Evolutionary conservation across 2,113 vertebrate species (phyloP).

Genomic region (Prolemur simus): DNA sequence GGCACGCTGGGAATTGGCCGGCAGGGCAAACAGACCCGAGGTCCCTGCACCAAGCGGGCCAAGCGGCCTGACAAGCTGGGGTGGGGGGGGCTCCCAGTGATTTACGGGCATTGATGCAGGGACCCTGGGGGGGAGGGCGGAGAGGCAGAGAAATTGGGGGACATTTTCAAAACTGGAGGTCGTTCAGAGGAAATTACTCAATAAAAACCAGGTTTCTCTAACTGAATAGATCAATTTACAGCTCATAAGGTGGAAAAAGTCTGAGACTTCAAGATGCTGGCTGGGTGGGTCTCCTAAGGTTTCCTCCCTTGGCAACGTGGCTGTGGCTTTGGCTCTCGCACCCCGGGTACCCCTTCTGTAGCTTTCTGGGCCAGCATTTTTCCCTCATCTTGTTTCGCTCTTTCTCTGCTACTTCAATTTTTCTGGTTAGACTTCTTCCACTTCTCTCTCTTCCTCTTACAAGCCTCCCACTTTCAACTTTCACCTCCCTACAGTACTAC

Average conservation of each 20-base stretch:
- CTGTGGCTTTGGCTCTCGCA: conserved; percentile 65
- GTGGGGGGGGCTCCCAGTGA: neutral
- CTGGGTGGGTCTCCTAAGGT: conserved; percentile 60
- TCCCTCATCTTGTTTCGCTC: conserved; percentile 55
- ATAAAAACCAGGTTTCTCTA: conserved; percentile 75
- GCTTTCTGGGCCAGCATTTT: conserved; percentile 56
- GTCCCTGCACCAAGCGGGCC: neutral
- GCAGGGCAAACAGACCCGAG: conserved; percentile 20
- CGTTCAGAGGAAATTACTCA: conserved; percentile 76
- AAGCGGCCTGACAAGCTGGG: neutral
- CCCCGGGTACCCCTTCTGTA: conserved; percentile 60
- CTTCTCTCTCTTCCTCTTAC: conserved; percentile 43
- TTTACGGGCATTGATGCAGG: conserved; percentile 58
- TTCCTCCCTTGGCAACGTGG: conserved; percentile 68
- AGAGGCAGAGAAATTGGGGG: neutral
- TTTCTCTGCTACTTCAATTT: conserved; percentile 46
- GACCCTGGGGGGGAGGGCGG: neutral
- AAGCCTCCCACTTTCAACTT: conserved; percentile 1
- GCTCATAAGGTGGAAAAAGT: conserved; percentile 76
- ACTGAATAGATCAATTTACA: conserved; percentile 71
- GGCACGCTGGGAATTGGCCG: conserved; percentile 55
- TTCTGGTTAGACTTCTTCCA: conserved; percentile 39
- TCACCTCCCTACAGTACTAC: conserved; percentile 48
- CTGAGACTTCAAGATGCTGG: conserved; percentile 62
- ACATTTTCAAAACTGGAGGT: conserved; percentile 66